Evolutionary conservation across 2,888 invertebrate species (phyloP), one percentile per base, ranked within the genome.

Genomic region (Mesochorus sp.): DNA sequence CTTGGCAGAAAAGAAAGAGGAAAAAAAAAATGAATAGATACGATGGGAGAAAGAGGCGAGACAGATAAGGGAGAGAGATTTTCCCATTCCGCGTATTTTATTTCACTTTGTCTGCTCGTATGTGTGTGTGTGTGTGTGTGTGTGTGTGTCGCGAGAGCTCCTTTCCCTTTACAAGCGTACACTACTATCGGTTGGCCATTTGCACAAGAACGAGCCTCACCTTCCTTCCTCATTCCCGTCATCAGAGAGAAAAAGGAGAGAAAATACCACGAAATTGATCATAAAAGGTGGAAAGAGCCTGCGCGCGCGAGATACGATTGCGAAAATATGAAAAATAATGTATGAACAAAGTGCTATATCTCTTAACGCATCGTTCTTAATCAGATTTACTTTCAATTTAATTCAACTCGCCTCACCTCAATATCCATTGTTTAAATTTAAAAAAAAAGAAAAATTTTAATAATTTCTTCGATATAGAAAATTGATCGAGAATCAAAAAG

Each of bases 151-250:
- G 61, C 72, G 39, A 12, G 42, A 67, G 31, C 24, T 71, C 77
- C 62, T 82, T 80, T 81, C 77, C 76, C 76, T 76, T 67, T 39
- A 31, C 39, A 26, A 61, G 21, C 47, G 66, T 64, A 28, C 44
- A n/a, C n/a, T 61, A 67, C 66, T 24, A 76, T 61, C 79, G 72
- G 37, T 64, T 57, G 31, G 55, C 37, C 62, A 79, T 80, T 83
- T 70, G 82, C 51, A 70, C 66, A 76, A 76, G 55, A 64, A 75
- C 61, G 73, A 76, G 51, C 73, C 62, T 74, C 71, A 68, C 77
- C 76, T 66, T 81, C 53, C 76, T 76, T 66, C 72, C 76, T 76
- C 72, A 55, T 72, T 76, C 66, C 26, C 59, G 17, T 59, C 59
- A n/a, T n/a, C n/a, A n/a, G n/a, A n/a, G n/a, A n/a, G n/a, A n/a